Percentiles rank a stretch among this genome's conserved stretches.
phyloP scores from a whole-genome alignment of 2,113 vertebrate species.

The Sylvilagus bachmani region DNA sequence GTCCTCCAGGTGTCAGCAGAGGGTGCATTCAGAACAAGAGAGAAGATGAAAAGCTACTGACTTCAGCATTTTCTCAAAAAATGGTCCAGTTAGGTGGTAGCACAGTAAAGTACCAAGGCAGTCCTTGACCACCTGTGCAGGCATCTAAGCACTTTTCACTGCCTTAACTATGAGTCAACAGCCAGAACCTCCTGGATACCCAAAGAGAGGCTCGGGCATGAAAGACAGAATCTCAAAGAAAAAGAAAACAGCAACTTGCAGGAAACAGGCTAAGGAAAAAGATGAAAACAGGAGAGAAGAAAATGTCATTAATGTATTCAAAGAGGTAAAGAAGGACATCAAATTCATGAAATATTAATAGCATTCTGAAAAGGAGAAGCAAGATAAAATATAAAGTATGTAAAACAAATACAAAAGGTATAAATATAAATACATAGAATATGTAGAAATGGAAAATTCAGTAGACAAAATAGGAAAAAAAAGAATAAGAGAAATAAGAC shows the following conservation, averaged over 20 bases:
- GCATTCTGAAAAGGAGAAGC: background rate
- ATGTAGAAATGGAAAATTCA: slow-evolving; percentile 22
- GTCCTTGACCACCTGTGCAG: background rate
- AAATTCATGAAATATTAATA: background rate
- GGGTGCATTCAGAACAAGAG: background rate
- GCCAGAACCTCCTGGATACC: background rate
- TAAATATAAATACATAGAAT: background rate
- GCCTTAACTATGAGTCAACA: background rate
- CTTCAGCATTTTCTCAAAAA: background rate
- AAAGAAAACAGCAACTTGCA: background rate
- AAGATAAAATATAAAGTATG: background rate
- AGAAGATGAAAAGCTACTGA: background rate
- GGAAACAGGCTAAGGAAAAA: slow-evolving; percentile 7
- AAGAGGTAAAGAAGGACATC: slow-evolving; percentile 10
- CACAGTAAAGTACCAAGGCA: background rate
- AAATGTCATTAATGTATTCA: slow-evolving; percentile 34
- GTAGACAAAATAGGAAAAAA: slow-evolving; percentile 20
- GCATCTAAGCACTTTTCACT: background rate
- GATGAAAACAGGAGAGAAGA: slow-evolving; percentile 10
- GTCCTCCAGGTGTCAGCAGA: background rate
- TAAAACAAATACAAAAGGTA: background rate
- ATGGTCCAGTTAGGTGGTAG: background rate
- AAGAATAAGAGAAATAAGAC: background rate
- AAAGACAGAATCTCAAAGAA: slow-evolving; percentile 30
- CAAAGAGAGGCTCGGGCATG: slow-evolving; percentile 25